Evolutionary conservation across 1,140 invertebrate species (phyloP), one percentile per base, ranked within the genome.

Genomic region (Cydia pomonella): DNA sequence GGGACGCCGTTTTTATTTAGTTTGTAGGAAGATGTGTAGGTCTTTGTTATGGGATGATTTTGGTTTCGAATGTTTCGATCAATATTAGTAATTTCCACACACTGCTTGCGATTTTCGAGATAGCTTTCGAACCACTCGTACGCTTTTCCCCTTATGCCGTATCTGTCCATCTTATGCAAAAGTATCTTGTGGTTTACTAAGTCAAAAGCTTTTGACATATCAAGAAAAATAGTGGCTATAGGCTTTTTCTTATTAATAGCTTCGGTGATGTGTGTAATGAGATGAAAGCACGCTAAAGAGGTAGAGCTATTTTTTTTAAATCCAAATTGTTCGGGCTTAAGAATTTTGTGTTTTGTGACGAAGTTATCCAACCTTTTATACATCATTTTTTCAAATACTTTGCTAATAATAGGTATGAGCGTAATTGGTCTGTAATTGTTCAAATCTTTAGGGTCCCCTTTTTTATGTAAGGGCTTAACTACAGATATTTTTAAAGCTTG

Each of bases 181-280:
- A 77, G 59, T n/a, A 72, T 16, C 9, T 33, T 41, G 47, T 77
- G 76, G n/a, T 41, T 38, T 12, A 77, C 76, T 38, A 38, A 69
- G 69, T 77, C 76, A 23, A 77, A 77, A 6, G 76, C 76, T 72
- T 77, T 77, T 9, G 47, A 62, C 73, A 77, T 74, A 29, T 77
- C 73, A 25, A 77, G 53, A 72, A 47, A 75, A 38, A 77, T 25
- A 9, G 59, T 66, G 7, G 53, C 38, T 4, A 62, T 69, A 12
- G 73, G 16, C 13, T 44, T 47, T 64, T 38, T 21, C 6, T 18
- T 25, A 16, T 77, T 50, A 16, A 74, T 18, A 72, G 21, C 21
- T 41, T 72, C 25, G 13, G 27, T 44, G n/a, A 77, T 21, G 12
- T 63, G n/a, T 21, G 72, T 72, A 2, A 77, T 63, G 5, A 77